phyloP scores from a whole-genome alignment of 2,888 invertebrate genomes.

The Drosophila ustulata region DNA sequence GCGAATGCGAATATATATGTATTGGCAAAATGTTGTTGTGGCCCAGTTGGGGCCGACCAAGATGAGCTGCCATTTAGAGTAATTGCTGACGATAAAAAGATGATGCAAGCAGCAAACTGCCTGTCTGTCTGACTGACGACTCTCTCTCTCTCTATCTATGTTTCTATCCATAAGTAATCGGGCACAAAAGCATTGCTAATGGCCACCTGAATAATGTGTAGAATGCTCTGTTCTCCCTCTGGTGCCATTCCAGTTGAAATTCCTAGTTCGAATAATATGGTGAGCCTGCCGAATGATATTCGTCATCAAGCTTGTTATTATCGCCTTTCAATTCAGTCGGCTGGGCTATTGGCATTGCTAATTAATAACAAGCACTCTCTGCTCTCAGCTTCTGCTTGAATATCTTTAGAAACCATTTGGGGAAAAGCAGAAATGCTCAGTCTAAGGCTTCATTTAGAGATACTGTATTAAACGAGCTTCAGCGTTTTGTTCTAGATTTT shows the following conservation, averaged over 20 bases:
- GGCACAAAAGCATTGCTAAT: constrained; percentile 5
- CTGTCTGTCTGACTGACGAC: background rate
- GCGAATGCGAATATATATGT: constrained; percentile 17
- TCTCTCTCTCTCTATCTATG: background rate
- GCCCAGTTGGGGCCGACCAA: constrained; percentile 9
- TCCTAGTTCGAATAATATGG: background rate
- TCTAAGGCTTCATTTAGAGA: too few relatives aligned
- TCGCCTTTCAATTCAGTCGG: background rate
- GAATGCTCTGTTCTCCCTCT: background rate
- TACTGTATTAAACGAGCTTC: too few relatives aligned
- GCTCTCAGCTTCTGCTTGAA: background rate
- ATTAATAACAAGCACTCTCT: background rate
- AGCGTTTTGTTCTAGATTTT: too few relatives aligned
- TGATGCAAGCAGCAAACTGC: constrained; percentile 11
- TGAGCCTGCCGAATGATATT: background rate
- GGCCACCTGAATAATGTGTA: constrained; percentile 10
- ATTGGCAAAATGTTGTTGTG: constrained; percentile 36
- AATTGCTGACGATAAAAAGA: constrained; percentile 48
- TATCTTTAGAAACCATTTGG: too few relatives aligned
- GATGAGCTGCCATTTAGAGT: constrained; percentile 49
- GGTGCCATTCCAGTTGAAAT: background rate
- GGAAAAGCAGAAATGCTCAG: too few relatives aligned
- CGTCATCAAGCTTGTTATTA: constrained; percentile 6
- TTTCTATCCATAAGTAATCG: constrained; percentile 9
- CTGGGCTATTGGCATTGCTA: background rate